These are phyloP conservation scores for Morpho helenor DNA, from an alignment of 2,888 invertebrate species.

Conservation along the genomic window DNA sequence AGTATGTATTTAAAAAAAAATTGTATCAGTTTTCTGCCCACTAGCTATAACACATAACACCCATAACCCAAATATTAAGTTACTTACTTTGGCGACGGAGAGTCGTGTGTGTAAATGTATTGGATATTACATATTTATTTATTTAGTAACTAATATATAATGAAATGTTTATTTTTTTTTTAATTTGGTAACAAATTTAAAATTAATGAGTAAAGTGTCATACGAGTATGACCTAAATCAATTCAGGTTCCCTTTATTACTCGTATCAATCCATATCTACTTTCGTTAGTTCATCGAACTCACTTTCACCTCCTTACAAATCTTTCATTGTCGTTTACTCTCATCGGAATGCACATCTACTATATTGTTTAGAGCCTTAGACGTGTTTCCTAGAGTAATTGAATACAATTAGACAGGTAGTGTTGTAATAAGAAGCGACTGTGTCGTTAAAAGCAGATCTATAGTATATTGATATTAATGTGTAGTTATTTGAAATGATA, in stretches of 20 bases:
- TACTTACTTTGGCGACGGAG: too few relatives aligned
- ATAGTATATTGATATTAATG: not conserved
- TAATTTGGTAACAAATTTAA: not conserved
- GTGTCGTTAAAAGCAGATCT: not conserved
- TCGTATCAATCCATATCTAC: slow-evolving; percentile 40
- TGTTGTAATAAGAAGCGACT: not conserved
- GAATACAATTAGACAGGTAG: slow-evolving; percentile 26
- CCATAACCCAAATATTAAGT: too few relatives aligned
- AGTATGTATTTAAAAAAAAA: too few relatives aligned
- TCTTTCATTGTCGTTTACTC: slow-evolving; percentile 59
- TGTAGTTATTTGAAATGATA: not conserved
- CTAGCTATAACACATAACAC: too few relatives aligned
- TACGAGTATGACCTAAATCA: not conserved
- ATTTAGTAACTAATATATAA: too few relatives aligned
- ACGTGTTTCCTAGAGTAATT: slow-evolving; percentile 43
- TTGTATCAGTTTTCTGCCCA: too few relatives aligned
- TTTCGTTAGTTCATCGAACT: slow-evolving; percentile 77
- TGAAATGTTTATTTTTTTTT: too few relatives aligned
- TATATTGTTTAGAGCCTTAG: slow-evolving; percentile 60
- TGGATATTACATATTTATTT: too few relatives aligned
- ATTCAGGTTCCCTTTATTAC: slow-evolving; percentile 25
- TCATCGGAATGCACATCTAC: slow-evolving; percentile 70
- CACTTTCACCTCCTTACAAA: slow-evolving; percentile 64
- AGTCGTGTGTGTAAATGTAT: too few relatives aligned
- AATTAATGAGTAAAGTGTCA: not conserved